phyloP scores from a whole-genome alignment of 1,140 invertebrate species.

The Portunus trituberculatus region DNA sequence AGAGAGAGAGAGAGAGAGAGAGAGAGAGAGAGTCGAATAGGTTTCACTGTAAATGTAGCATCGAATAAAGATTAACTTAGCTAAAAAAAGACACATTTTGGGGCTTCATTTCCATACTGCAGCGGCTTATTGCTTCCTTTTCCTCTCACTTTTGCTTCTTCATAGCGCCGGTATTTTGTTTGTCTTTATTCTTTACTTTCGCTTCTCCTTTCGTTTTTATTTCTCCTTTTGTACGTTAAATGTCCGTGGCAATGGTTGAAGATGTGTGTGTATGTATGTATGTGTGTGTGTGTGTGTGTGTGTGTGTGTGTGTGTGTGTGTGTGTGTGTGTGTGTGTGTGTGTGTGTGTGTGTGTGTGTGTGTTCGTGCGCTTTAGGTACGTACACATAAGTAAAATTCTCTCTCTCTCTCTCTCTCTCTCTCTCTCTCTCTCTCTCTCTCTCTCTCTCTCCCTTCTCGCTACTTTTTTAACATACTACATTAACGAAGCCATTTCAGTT shows the following conservation, averaged over 20 bases:
- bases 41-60: too few relatives aligned
- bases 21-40: too few relatives aligned
- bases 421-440: too few relatives aligned
- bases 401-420: too few relatives aligned
- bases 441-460: too few relatives aligned
- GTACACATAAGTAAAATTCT: too few relatives aligned
- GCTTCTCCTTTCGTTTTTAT: neutral
- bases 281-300: slow-evolving; percentile 48
- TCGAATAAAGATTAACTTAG: too few relatives aligned
- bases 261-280: slow-evolving; percentile 38
- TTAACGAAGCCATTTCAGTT: too few relatives aligned
- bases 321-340: slow-evolving; percentile 49
- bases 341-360: slow-evolving; percentile 41
- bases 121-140: neutral
- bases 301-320: neutral
- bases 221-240: neutral
- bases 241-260: neutral
- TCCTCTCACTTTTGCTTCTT: neutral
- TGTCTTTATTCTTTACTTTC: neutral
- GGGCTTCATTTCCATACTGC: neutral
- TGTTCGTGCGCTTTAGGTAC: too few relatives aligned
- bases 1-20: too few relatives aligned
- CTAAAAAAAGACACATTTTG: too few relatives aligned
- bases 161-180: neutral
- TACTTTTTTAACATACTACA: too few relatives aligned